Conservation (phyloP, 2,888 invertebrate genomes). For the Octonoba sinensis region DNA sequence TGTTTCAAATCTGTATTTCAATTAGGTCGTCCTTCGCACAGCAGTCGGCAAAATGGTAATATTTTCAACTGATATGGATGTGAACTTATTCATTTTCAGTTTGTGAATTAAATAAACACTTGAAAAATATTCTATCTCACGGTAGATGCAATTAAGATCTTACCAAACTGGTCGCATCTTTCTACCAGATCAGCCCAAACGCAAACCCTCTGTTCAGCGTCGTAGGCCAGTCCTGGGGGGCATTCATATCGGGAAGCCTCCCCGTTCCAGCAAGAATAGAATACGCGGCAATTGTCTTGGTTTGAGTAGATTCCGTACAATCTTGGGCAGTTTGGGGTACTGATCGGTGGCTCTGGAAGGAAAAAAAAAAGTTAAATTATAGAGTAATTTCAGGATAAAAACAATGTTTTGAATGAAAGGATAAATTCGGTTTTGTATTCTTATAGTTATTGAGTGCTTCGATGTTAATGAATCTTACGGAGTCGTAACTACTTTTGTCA, state of each 20-base stretch:
- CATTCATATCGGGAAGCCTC: constrained; percentile 94
- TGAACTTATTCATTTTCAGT: no score
- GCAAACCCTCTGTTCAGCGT: constrained; percentile 91
- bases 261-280: constrained; percentile 98
- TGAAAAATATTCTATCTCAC: no score
- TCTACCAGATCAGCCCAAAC: constrained; percentile 98
- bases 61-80: no score
- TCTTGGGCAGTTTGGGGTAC: constrained; percentile 85
- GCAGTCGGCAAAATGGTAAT: no score
- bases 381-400: background rate
- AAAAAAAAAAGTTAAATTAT: constrained; percentile 1
- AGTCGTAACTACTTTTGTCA: no score
- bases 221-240: constrained; percentile 93
- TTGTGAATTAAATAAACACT: no score
- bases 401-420: no score
- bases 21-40: no score
- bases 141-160: constrained; percentile 62
- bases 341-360: constrained; percentile 83
- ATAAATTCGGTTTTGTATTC: no score
- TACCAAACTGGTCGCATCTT: constrained; percentile 90
- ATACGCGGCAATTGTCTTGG: constrained; percentile 87
- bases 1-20: no score
- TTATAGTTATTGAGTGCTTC: no score
- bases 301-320: constrained; percentile 94
- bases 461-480: no score